Evolutionary conservation across 2,797 vertebrate species (phyloP).

Genomic region (Rhincodon typus): DNA sequence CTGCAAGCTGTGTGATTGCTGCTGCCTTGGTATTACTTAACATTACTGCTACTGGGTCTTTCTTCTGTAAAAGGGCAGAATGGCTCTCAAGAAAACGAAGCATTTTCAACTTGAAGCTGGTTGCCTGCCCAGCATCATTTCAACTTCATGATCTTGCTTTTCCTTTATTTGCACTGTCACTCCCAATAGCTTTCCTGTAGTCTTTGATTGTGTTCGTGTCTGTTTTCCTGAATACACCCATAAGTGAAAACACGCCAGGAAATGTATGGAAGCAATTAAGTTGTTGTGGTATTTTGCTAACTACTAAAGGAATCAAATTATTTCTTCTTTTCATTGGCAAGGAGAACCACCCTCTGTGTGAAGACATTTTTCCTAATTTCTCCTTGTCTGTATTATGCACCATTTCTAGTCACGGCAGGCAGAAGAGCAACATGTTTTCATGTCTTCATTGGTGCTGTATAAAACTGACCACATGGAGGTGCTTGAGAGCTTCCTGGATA

Average conservation of each 20-base stretch:
- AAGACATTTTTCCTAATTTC: not conserved
- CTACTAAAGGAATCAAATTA: not conserved
- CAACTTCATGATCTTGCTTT: not conserved
- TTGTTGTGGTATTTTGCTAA: slow-evolving; percentile 8
- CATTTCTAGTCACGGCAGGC: not conserved
- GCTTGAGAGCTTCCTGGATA: not conserved
- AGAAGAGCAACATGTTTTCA: not conserved
- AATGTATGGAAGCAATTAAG: slow-evolving; percentile 27
- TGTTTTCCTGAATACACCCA: not conserved
- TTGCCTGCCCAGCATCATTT: not conserved
- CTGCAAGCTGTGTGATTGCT: not conserved
- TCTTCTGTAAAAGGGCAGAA: not conserved
- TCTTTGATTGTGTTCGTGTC: not conserved
- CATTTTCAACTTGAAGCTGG: not conserved
- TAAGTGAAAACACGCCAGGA: not conserved
- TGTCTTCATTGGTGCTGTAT: not conserved
- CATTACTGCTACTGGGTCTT: not conserved
- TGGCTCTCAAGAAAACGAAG: not conserved
- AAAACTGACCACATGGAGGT: not conserved
- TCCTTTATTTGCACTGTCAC: not conserved
- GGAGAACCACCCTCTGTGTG: not conserved
- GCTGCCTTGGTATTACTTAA: not conserved
- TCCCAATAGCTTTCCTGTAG: not conserved
- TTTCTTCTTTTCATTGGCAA: not conserved
- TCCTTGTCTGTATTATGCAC: not conserved